These are phyloP conservation scores for Eciton burchellii DNA, from an alignment of 1,140 invertebrate species.

Conservation along the genomic window DNA sequence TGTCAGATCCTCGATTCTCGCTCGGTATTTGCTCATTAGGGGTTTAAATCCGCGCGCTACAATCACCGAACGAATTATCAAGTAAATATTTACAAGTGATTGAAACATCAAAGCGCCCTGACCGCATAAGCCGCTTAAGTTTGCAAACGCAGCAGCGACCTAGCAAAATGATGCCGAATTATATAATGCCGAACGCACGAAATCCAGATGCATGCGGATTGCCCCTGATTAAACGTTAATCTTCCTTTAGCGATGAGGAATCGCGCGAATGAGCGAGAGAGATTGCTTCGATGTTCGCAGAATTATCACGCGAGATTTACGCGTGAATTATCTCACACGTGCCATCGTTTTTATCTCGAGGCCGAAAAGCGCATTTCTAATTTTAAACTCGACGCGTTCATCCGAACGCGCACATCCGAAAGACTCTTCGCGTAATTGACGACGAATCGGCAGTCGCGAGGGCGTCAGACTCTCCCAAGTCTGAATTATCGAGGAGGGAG, in stretches of 20 bases:
- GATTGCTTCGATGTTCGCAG: neutral
- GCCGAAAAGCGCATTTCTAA: neutral
- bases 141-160: neutral
- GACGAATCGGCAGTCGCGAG: too few relatives aligned
- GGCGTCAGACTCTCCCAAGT: constrained; percentile 1
- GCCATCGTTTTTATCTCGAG: neutral
- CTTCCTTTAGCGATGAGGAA: neutral
- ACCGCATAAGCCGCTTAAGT: neutral
- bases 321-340: neutral
- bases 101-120: neutral
- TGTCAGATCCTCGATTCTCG: constrained; percentile 25
- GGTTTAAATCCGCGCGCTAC: neutral
- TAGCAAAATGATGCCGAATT: neutral
- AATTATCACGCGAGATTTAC: neutral
- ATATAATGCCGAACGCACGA: neutral
- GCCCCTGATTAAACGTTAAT: neutral
- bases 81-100: neutral
- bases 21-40: constrained; percentile 21
- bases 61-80: neutral
- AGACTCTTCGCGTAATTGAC: neutral
- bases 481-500: constrained; percentile 8
- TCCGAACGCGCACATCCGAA: neutral
- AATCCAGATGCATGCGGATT: neutral
- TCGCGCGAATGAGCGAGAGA: neutral
- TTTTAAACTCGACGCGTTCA: neutral